phyloP scores from a whole-genome alignment of 2,113 vertebrate species.

The Leucosticte australis region DNA sequence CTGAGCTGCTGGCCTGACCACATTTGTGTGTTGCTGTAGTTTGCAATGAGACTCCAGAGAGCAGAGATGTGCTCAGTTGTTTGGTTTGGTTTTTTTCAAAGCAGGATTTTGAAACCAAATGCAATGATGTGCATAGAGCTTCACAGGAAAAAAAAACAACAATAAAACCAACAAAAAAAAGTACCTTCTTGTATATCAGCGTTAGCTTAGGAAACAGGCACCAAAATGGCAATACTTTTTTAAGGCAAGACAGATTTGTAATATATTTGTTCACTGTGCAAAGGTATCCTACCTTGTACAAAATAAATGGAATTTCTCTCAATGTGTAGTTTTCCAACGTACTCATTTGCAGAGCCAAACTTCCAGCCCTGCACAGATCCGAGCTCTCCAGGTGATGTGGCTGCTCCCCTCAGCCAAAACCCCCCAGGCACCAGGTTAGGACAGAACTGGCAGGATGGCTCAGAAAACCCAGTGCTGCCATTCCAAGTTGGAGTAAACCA shows the following conservation, averaged over 20 bases:
- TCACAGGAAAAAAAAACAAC: neutral
- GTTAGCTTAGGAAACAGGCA: slow-evolving; percentile 45
- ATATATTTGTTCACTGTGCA: slow-evolving; percentile 77
- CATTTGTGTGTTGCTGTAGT: neutral
- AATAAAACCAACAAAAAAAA: neutral
- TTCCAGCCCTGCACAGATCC: neutral
- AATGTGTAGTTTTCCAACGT: neutral
- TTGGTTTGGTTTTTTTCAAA: neutral
- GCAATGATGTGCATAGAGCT: slow-evolving; percentile 37
- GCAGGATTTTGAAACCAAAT: slow-evolving; percentile 56
- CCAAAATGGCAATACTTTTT: slow-evolving; percentile 81
- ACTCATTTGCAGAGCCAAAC: neutral
- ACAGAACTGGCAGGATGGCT: neutral
- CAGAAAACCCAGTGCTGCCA: neutral
- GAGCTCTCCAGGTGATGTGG: neutral
- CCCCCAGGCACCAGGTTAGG: neutral
- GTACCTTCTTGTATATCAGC: slow-evolving; percentile 40
- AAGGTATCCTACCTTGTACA: slow-evolving; percentile 71
- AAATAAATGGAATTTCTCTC: slow-evolving; percentile 79
- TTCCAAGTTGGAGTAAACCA: neutral
- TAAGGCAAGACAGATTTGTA: slow-evolving; percentile 77
- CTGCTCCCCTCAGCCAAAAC: neutral
- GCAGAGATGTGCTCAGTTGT: neutral
- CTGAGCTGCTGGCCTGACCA: slow-evolving; percentile 13
- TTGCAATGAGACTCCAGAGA: neutral